Conservation (phyloP, 2,888 invertebrate species). For the Sarcophaga carnaria region DNA sequence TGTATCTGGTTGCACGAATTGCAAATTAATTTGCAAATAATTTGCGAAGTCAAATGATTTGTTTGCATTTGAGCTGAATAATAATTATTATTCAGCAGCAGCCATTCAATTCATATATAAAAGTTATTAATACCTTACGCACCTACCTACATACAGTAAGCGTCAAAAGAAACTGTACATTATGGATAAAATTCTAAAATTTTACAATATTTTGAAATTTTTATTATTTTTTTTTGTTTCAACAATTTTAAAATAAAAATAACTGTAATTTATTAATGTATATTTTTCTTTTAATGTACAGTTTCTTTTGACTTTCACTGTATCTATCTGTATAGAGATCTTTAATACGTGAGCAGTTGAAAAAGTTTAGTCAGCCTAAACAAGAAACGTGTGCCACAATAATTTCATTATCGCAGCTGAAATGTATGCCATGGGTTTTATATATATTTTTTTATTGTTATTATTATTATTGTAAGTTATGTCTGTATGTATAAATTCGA, state of each 20-base stretch:
- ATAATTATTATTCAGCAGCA: background rate
- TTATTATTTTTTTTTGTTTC: no score
- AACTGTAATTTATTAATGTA: no score
- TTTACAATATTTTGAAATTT: no score
- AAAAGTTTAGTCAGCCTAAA: conserved; percentile 16
- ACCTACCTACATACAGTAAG: background rate
- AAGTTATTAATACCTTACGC: background rate
- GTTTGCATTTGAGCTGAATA: background rate
- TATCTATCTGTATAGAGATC: background rate
- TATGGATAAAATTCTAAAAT: no score
- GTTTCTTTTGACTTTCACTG: no score
- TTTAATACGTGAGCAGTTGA: background rate
- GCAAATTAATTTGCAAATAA: background rate
- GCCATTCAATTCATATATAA: background rate
- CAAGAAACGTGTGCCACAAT: background rate
- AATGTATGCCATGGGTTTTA: background rate
- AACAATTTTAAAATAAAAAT: no score
- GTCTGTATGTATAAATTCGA: background rate
- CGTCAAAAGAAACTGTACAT: no score
- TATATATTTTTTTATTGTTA: background rate
- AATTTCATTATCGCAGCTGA: conserved; percentile 25
- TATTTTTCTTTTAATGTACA: no score
- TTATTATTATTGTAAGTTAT: conserved; percentile 18
- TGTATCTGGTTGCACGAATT: background rate
- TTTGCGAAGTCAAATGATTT: background rate